A percentile compares a stretch with the other conserved stretches of the same genome.
These are phyloP conservation scores for Drosophila nikananu DNA, from an alignment of 1,140 invertebrate genomes.

Conservation along the genomic window DNA sequence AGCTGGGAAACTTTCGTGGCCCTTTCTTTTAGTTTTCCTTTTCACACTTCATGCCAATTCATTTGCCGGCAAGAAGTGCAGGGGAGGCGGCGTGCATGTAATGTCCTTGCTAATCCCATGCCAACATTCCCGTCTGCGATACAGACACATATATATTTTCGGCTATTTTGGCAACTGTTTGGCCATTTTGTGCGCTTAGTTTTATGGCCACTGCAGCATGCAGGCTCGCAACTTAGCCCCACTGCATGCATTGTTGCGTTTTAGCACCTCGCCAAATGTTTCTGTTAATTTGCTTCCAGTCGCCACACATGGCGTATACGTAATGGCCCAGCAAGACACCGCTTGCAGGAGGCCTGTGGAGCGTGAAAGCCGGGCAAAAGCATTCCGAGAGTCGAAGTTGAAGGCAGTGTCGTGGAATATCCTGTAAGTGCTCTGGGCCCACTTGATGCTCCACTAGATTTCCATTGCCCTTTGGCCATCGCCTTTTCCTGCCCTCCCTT, in stretches of 20 bases:
- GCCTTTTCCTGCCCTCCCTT: conserved; percentile 10
- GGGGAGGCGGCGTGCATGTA: conserved; percentile 17
- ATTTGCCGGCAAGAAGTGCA: conserved; percentile 23
- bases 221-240: conserved; percentile 20
- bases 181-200: conserved; percentile 54
- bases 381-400: background rate
- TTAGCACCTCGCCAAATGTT: conserved; percentile 60
- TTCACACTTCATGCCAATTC: conserved; percentile 44
- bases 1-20: conserved; percentile 1
- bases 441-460: conserved; percentile 12
- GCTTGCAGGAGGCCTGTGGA: background rate
- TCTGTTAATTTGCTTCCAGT: conserved; percentile 53
- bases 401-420: conserved; percentile 25
- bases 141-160: conserved; percentile 19
- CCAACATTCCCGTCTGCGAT: conserved; percentile 32
- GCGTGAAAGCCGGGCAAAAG: conserved; percentile 21
- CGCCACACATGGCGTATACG: conserved; percentile 46
- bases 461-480: conserved; percentile 3
- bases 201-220: conserved; percentile 49
- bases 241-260: conserved; percentile 55
- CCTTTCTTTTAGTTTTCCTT: conserved; percentile 21
- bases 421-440: conserved; percentile 26
- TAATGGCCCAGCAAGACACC: conserved; percentile 3
- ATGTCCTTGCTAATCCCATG: conserved; percentile 48
- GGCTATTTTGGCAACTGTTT: conserved; percentile 44